These are phyloP conservation scores for Anolis apletophallus DNA, from an alignment of 2,797 vertebrate genomes.

Conservation along the genomic window DNA sequence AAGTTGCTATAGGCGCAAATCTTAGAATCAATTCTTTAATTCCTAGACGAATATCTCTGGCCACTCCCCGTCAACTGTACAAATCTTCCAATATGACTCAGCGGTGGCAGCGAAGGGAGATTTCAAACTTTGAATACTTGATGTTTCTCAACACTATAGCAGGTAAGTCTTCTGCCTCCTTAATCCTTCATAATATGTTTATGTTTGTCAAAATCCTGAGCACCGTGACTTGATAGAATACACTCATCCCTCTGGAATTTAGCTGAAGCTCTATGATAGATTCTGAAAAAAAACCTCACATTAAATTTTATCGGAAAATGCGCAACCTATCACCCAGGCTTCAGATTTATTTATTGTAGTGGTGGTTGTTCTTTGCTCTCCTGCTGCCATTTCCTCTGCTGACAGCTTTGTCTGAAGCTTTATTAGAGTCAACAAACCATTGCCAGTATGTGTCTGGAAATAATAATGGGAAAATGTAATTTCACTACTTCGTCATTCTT, in stretches of 20 bases:
- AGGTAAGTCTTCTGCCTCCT: constrained; percentile 83
- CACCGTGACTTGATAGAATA: constrained; percentile 58
- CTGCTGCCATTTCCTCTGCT: constrained; percentile 79
- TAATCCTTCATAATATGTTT: constrained; percentile 70
- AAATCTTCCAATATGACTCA: constrained; percentile 99
- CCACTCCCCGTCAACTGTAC: constrained; percentile 96
- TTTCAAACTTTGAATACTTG: constrained; percentile 99
- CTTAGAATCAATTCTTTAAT: constrained; percentile 56
- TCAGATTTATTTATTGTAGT: constrained; percentile 71
- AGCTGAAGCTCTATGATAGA: constrained; percentile 64
- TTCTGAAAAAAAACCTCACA: constrained; percentile 63
- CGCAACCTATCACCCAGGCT: constrained; percentile 62
- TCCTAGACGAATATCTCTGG: constrained; percentile 93
- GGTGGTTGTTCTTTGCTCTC: constrained; percentile 71
- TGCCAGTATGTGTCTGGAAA: constrained; percentile 83
- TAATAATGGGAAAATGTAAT: constrained; percentile 86
- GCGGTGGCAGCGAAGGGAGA: constrained; percentile 98
- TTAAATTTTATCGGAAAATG: constrained; percentile 74
- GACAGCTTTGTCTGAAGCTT: constrained; percentile 85
- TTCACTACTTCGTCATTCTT: constrained; percentile 81
- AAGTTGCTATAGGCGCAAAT: constrained; percentile 51
- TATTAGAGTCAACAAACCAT: constrained; percentile 85
- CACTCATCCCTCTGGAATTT: constrained; percentile 69
- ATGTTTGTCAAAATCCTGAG: constrained; percentile 70
- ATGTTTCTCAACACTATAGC: constrained; percentile 99